A percentile compares a stretch with the other conserved stretches of the same genome.
These are phyloP conservation scores for Ictalurus punctatus DNA, from an alignment of 2,113 vertebrate species.

Conservation along the genomic window DNA sequence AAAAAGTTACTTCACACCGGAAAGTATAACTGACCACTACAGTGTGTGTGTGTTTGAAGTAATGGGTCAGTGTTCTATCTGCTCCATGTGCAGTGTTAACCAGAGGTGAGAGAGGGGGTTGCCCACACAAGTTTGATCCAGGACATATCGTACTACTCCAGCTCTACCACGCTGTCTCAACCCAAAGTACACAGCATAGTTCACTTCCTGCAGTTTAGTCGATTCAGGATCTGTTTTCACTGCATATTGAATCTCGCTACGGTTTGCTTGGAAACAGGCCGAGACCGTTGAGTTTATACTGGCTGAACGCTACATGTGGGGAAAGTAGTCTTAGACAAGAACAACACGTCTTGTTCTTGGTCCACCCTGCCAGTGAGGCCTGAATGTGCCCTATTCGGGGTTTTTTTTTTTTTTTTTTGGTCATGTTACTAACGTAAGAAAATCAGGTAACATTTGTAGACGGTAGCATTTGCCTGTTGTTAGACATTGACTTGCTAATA, in stretches of 20 bases:
- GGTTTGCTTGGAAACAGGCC: background rate
- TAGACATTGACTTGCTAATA: background rate
- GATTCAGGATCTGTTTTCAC: background rate
- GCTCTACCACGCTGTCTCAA: background rate
- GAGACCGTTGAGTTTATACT: background rate
- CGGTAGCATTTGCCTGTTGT: background rate
- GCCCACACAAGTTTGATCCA: background rate
- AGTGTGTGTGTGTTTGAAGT: background rate
- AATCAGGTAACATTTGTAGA: background rate
- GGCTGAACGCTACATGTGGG: background rate
- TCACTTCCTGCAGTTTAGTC: background rate
- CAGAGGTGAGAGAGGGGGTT: background rate
- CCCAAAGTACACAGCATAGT: background rate
- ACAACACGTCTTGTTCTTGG: background rate
- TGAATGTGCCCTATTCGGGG: background rate
- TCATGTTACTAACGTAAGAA: background rate
- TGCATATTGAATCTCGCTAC: background rate
- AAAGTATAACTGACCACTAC: conserved; percentile 16
- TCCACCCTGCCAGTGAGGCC: background rate
- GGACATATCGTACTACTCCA: background rate
- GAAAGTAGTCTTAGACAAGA: background rate
- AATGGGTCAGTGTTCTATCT: background rate
- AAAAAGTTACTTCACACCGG: background rate
- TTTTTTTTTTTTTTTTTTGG: background rate
- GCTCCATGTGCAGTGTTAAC: background rate